Conservation (phyloP, 2,888 invertebrate species). For the Heteromyza rotundicornis region DNA sequence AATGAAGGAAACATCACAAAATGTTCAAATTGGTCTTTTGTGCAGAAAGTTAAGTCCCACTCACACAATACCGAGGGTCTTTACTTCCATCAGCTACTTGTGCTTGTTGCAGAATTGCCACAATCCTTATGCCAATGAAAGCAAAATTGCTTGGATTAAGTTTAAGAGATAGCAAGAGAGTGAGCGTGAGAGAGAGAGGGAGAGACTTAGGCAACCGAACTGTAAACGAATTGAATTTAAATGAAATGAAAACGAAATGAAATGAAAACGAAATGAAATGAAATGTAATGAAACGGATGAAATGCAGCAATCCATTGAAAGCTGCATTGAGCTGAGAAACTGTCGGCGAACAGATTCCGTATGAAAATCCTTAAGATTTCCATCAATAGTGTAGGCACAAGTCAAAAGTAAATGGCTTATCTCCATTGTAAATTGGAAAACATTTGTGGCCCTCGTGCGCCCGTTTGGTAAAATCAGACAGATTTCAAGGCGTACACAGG, state of each 20-base stretch:
- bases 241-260: slow-evolving; percentile 15
- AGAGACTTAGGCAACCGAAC: slow-evolving; percentile 29
- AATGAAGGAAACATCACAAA: slow-evolving; percentile 2
- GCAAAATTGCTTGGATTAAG: slow-evolving; percentile 34
- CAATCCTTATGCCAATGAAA: neutral
- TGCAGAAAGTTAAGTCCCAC: neutral
- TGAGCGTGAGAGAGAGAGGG: too few relatives aligned
- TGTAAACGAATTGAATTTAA: slow-evolving; percentile 22
- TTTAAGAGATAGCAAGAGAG: slow-evolving; percentile 18
- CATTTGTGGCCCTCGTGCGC: neutral
- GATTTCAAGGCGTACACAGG: slow-evolving; percentile 3
- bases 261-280: slow-evolving; percentile 7
- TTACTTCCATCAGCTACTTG: neutral
- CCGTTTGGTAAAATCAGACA: neutral
- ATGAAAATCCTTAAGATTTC: too few relatives aligned
- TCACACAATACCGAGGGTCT: neutral
- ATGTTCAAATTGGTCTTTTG: slow-evolving; percentile 22
- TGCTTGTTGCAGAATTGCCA: neutral
- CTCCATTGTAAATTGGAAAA: neutral
- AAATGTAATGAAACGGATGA: neutral
- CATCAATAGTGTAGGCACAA: too few relatives aligned
- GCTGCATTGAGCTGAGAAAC: too few relatives aligned
- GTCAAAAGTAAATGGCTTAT: too few relatives aligned
- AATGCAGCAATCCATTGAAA: neutral
- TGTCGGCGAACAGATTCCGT: too few relatives aligned